These are phyloP conservation scores for Cottus gobio DNA, from an alignment of 2,113 vertebrate genomes.

Conservation along the genomic window DNA sequence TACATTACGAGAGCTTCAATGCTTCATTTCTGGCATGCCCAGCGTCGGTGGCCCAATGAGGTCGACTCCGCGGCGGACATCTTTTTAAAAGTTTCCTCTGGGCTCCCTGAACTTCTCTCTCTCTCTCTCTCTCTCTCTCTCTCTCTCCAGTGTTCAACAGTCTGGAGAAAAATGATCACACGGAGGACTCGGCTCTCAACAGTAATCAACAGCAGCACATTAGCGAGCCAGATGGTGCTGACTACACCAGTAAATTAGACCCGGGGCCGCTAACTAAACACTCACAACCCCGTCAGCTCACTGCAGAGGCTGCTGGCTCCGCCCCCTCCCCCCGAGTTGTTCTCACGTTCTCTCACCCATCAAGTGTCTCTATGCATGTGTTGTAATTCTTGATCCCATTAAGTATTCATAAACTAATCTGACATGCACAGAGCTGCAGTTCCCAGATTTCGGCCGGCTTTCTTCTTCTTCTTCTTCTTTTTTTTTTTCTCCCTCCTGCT, in stretches of 20 bases:
- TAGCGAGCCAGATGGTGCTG: slow-evolving; percentile 71
- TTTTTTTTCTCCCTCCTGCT: neutral
- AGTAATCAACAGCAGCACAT: slow-evolving; percentile 69
- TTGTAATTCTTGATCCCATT: slow-evolving; percentile 24
- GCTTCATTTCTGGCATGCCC: neutral
- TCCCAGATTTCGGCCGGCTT: neutral
- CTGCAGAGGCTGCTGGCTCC: neutral
- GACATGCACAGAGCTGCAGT: slow-evolving; percentile 31
- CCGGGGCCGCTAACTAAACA: neutral
- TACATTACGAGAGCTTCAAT: no score
- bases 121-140: no score
- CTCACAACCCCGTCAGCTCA: neutral
- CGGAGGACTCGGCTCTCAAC: slow-evolving; percentile 54
- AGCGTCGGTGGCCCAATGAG: neutral
- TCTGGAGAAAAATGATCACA: slow-evolving; percentile 54
- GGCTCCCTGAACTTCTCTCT: slow-evolving; percentile 42
- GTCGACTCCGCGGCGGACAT: slow-evolving; percentile 3
- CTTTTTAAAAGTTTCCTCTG: neutral
- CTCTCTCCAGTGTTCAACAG: slow-evolving; percentile 34
- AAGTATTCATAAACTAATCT: slow-evolving; percentile 49
- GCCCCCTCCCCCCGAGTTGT: neutral
- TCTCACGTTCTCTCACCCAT: slow-evolving; percentile 17
- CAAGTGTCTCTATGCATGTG: neutral
- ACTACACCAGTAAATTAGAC: slow-evolving; percentile 59
- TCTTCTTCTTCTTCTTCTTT: neutral